Percentiles rank a stretch among this genome's conserved stretches.
phyloP scores from a whole-genome alignment of 2,797 vertebrate species.

The Echeneis naucrates region DNA sequence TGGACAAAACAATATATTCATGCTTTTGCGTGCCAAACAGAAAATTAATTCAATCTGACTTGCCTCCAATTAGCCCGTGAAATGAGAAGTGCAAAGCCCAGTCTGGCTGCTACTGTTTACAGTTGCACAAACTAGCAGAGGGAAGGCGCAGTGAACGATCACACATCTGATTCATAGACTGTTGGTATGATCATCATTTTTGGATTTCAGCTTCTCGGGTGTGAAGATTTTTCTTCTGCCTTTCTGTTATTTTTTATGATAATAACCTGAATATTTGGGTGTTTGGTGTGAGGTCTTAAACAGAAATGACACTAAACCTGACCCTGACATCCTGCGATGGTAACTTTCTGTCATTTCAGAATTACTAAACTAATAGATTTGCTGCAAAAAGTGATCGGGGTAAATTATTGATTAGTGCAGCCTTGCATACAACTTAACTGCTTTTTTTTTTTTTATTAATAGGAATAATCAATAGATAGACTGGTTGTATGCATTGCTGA shows the following conservation, averaged over 20 bases:
- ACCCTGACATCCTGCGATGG: not conserved
- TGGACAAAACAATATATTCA: slow-evolving; percentile 50
- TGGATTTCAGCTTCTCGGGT: slow-evolving; percentile 6
- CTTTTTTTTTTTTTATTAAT: slow-evolving; percentile 27
- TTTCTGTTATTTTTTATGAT: not conserved
- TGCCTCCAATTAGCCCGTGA: slow-evolving; percentile 57
- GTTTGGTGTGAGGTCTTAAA: too few species aligned
- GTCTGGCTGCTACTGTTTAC: slow-evolving; percentile 36
- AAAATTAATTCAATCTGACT: slow-evolving; percentile 68
- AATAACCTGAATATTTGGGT: not conserved
- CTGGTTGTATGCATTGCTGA: slow-evolving; percentile 31
- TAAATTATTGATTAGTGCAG: slow-evolving; percentile 9
- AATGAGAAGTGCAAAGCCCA: slow-evolving; percentile 44
- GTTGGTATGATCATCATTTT: not conserved
- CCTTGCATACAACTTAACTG: slow-evolving; percentile 16
- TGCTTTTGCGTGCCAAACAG: slow-evolving; percentile 54
- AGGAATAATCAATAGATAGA: slow-evolving; percentile 44
- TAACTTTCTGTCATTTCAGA: not conserved
- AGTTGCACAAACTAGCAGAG: slow-evolving; percentile 46
- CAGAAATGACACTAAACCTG: not conserved
- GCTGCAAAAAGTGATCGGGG: not conserved
- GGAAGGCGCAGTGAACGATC: slow-evolving; percentile 12
- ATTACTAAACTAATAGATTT: slow-evolving; percentile 4
- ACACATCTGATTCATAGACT: slow-evolving; percentile 10
- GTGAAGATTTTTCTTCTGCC: not conserved